phyloP scores from a whole-genome alignment of 2,888 invertebrate genomes.

The Carabus problematicus region DNA sequence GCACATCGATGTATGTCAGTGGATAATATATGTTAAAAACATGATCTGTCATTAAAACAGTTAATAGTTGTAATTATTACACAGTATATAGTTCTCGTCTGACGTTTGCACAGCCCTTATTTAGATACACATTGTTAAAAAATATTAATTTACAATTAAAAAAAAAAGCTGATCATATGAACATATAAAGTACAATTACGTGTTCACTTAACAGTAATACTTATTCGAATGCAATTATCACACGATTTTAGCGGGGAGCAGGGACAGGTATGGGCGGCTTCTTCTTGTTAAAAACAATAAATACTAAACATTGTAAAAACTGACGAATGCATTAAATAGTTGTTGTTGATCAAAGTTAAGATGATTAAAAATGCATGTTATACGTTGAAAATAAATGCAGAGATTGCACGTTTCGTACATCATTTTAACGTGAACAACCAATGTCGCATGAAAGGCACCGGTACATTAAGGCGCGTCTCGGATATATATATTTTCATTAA shows the following conservation, averaged over 20 bases:
- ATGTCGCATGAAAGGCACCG: not conserved
- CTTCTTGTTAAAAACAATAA: slow-evolving; percentile 11
- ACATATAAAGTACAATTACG: slow-evolving; percentile 2
- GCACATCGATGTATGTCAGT: slow-evolving; percentile 31
- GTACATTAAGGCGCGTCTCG: not conserved
- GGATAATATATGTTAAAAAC: slow-evolving; percentile 12
- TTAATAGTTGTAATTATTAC: slow-evolving; percentile 7
- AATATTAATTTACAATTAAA: slow-evolving; percentile 9
- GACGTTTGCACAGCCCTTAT: slow-evolving; percentile 17
- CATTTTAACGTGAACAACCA: not conserved
- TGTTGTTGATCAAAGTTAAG: not conserved
- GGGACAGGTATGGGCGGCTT: not conserved
- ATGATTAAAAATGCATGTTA: not conserved
- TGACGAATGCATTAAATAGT: not conserved
- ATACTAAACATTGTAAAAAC: slow-evolving; percentile 11
- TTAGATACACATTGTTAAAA: slow-evolving; percentile 6
- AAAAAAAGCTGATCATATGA: slow-evolving; percentile 7
- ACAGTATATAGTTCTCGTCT: slow-evolving; percentile 8
- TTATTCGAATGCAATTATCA: slow-evolving; percentile 19
- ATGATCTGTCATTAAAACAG: slow-evolving; percentile 8
- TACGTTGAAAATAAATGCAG: not conserved
- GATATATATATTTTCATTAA: not conserved
- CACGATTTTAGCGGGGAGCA: slow-evolving; percentile 9
- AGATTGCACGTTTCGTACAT: slow-evolving; percentile 7
- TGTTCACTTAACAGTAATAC: slow-evolving; percentile 11